Evolutionary conservation across 2,113 vertebrate species (phyloP).

Genomic region (Paralichthys olivaceus): DNA sequence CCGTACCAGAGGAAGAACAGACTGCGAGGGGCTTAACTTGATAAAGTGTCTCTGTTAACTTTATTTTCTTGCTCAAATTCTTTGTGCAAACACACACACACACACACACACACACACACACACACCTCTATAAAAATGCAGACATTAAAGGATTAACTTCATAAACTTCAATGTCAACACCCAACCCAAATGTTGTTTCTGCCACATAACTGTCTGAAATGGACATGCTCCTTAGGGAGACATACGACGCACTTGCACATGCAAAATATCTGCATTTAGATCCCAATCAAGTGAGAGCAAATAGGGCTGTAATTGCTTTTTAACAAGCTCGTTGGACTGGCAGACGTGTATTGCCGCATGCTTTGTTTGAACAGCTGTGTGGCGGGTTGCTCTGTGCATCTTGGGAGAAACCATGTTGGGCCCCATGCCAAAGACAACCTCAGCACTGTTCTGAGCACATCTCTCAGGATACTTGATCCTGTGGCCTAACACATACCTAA

Average conservation of each 20-base stretch:
- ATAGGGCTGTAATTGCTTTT: slow-evolving; percentile 83
- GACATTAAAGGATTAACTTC: slow-evolving; percentile 65
- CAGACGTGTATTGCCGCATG: slow-evolving; percentile 66
- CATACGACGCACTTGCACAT: slow-evolving; percentile 65
- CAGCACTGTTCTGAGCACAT: slow-evolving; percentile 65
- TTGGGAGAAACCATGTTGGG: slow-evolving; percentile 68
- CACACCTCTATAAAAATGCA: slow-evolving; percentile 42
- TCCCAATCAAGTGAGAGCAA: slow-evolving; percentile 82
- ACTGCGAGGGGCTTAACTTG: slow-evolving; percentile 9
- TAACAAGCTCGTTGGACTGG: slow-evolving; percentile 82
- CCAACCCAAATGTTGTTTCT: slow-evolving; percentile 42
- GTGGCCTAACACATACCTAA: slow-evolving; percentile 62
- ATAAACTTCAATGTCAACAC: slow-evolving; percentile 53
- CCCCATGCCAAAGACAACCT: slow-evolving; percentile 75
- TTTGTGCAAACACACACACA: slow-evolving; percentile 4
- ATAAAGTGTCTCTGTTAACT: slow-evolving; percentile 15
- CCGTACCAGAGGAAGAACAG: background rate
- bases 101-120: background rate
- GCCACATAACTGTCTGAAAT: slow-evolving; percentile 52
- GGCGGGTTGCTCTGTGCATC: slow-evolving; percentile 69
- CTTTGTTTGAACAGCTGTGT: slow-evolving; percentile 84
- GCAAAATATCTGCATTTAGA: slow-evolving; percentile 78
- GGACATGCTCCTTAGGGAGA: slow-evolving; percentile 54
- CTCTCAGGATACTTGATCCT: slow-evolving; percentile 72
- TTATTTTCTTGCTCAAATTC: slow-evolving; percentile 32